Percentiles rank a stretch among this genome's conserved stretches.
phyloP scores from a whole-genome alignment of 2,113 vertebrate genomes.

The Oplegnathus fasciatus region DNA sequence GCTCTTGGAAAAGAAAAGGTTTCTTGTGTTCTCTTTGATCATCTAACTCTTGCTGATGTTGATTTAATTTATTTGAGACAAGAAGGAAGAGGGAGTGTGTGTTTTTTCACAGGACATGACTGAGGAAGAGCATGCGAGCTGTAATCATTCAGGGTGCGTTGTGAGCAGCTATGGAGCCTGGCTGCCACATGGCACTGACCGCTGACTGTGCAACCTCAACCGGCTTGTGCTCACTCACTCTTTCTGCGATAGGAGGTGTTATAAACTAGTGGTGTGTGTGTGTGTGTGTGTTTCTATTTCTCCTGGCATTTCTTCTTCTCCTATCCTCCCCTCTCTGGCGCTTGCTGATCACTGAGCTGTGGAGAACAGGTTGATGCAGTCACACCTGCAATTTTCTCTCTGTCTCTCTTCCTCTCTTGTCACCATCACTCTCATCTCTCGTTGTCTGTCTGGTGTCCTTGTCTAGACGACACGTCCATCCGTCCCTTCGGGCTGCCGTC shows the following conservation, averaged over 20 bases:
- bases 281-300: constrained; percentile 39
- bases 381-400: constrained; percentile 73
- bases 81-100: constrained; percentile 19
- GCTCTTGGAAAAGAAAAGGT: constrained; percentile 8
- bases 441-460: constrained; percentile 69
- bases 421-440: constrained; percentile 65
- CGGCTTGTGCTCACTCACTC: constrained; percentile 22
- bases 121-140: constrained; percentile 9
- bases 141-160: constrained; percentile 42
- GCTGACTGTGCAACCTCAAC: constrained; percentile 49
- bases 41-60: constrained; percentile 19
- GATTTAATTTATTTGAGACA: constrained; percentile 35
- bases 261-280: constrained; percentile 27
- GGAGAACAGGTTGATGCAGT: constrained; percentile 75
- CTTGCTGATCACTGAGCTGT: constrained; percentile 68
- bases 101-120: constrained; percentile 41
- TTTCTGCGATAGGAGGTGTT: constrained; percentile 32
- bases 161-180: constrained; percentile 16
- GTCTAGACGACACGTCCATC: constrained; percentile 72
- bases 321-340: constrained; percentile 16
- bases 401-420: constrained; percentile 51
- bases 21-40: constrained; percentile 30
- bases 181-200: constrained; percentile 62
- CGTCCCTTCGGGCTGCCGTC: constrained; percentile 69
- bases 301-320: constrained; percentile 35